phyloP scores from a whole-genome alignment of 2,888 invertebrate genomes.

The Oeneis ivallda region DNA sequence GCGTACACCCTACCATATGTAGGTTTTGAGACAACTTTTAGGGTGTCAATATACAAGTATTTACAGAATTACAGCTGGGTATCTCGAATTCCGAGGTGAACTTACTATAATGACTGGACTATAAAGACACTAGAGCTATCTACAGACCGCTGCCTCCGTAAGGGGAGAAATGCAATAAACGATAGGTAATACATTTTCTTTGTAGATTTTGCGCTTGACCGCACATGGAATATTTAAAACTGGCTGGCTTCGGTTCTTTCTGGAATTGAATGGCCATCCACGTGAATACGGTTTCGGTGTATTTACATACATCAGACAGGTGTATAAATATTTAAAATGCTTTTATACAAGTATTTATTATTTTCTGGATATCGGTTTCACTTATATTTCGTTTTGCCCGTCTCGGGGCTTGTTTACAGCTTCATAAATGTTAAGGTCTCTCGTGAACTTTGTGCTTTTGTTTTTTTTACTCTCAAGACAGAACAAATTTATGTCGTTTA shows the following conservation, averaged over 20 bases:
- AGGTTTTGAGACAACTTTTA: no score
- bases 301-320: constrained; percentile 55
- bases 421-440: constrained; percentile 10
- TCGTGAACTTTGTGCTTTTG: constrained; percentile 5
- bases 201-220: constrained; percentile 78
- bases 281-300: constrained; percentile 60
- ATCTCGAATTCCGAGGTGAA: no score
- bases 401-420: constrained; percentile 14
- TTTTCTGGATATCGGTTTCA: constrained; percentile 26
- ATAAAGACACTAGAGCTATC: constrained; percentile 29
- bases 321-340: constrained; percentile 45
- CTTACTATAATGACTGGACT: no score
- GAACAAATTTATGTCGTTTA: no score
- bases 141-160: constrained; percentile 51
- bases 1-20: no score
- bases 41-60: no score
- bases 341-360: constrained; percentile 37
- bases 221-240: constrained; percentile 80
- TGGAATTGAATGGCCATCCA: constrained; percentile 70
- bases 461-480: background rate
- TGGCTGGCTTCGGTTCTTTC: constrained; percentile 58
- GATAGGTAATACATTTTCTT: constrained; percentile 78
- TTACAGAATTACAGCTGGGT: no score
- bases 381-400: constrained; percentile 20
- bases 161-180: constrained; percentile 75